These are phyloP conservation scores for Parazoanthus darwini DNA, from an alignment of 92 coral and sea anemone species.

Conservation along the genomic window DNA sequence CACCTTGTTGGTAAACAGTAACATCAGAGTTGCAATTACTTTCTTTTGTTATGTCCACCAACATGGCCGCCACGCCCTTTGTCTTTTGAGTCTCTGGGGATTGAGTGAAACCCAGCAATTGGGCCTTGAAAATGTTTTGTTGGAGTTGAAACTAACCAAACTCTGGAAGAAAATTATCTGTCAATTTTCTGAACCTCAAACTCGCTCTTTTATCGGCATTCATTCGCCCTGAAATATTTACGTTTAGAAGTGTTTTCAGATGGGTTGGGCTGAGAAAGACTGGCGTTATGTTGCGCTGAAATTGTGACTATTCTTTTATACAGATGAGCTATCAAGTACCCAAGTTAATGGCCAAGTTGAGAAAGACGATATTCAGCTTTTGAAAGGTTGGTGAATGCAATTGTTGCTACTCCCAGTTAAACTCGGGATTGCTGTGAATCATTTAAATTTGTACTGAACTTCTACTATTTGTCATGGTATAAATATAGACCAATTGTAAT, in stretches of 20 bases:
- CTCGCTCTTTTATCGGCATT: no score
- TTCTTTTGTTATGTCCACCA: no score
- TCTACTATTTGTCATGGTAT: neutral
- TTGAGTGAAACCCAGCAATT: no score
- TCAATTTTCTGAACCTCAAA: neutral
- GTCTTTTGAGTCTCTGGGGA: no score
- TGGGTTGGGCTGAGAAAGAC: no score
- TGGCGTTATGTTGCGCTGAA: neutral
- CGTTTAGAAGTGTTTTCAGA: no score
- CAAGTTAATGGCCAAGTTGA: slow-evolving; percentile 26
- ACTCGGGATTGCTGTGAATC: neutral
- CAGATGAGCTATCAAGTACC: slow-evolving; percentile 19
- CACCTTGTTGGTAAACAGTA: no score
- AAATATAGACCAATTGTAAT: neutral
- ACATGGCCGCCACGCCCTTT: no score
- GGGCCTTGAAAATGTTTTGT: neutral
- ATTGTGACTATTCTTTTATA: neutral
- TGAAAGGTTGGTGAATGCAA: slow-evolving; percentile 3
- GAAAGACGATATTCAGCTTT: slow-evolving; percentile 4
- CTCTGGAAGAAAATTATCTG: neutral
- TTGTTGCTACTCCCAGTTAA: no score
- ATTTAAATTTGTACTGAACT: no score
- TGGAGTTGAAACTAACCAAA: neutral
- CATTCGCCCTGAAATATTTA: neutral
- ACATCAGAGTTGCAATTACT: no score